A percentile compares a stretch with the other conserved stretches of the same genome.
Evolutionary conservation across 2,888 invertebrate genomes (phyloP).

Genomic region (Pollenia amentaria): DNA sequence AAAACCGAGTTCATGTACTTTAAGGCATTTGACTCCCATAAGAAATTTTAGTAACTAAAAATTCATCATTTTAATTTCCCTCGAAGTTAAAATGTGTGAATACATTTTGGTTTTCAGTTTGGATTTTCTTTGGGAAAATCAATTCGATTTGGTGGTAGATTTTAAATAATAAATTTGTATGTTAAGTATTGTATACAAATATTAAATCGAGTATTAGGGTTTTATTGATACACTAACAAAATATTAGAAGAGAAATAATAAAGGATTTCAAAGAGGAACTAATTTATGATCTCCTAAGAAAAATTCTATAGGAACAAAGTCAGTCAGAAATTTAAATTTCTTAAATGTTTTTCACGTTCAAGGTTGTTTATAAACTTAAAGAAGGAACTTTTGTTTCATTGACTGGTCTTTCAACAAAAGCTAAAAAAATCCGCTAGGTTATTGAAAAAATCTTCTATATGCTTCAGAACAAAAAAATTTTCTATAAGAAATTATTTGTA

Average conservation of each 20-base stretch:
- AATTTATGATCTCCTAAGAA: too few species aligned
- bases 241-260: neutral
- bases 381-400: too few species aligned
- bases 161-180: conserved; percentile 36
- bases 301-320: too few species aligned
- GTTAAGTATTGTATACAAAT: conserved; percentile 37
- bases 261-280: neutral
- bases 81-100: conserved; percentile 48
- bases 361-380: too few species aligned
- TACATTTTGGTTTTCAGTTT: conserved; percentile 48
- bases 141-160: conserved; percentile 71
- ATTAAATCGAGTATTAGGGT: neutral
- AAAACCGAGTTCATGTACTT: neutral
- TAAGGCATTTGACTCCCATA: conserved; percentile 55
- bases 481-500: neutral
- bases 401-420: too few species aligned
- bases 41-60: conserved; percentile 63
- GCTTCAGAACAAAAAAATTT: neutral
- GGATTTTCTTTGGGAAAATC: conserved; percentile 57
- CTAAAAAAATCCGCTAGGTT: too few species aligned
- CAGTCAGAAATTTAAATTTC: too few species aligned
- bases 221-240: neutral
- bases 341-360: too few species aligned
- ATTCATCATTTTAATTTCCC: conserved; percentile 62
- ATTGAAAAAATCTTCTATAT: too few species aligned